Evolutionary conservation across 2,888 invertebrate species (phyloP).

Genomic region (Dasysyrphus albostriatus): DNA sequence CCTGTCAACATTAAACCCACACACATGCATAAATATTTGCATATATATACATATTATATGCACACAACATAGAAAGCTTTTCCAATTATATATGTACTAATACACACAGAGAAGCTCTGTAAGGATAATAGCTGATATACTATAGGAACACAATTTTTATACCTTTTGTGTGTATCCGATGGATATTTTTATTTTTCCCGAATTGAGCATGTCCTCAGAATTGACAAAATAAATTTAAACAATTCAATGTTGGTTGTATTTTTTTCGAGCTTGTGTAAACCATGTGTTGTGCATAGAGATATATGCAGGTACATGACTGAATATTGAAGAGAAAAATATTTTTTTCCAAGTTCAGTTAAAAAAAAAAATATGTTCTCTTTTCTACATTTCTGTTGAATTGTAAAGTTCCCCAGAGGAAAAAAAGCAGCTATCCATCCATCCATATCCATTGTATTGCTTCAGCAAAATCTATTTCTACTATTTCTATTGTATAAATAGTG

Average conservation of each 20-base stretch:
- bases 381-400: conserved; percentile 59
- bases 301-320: neutral
- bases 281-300: neutral
- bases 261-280: neutral
- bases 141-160: conserved; percentile 22
- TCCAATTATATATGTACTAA: conserved; percentile 17
- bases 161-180: conserved; percentile 1
- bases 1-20: conserved; percentile 31
- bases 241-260: conserved; percentile 44
- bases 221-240: conserved; percentile 71
- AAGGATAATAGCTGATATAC: conserved; percentile 4
- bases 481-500: conserved; percentile 1
- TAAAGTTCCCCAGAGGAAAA: conserved; percentile 37
- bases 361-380: conserved; percentile 29
- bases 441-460: conserved; percentile 29
- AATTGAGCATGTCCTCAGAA: conserved; percentile 67
- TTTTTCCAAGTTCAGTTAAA: neutral
- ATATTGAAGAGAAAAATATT: conserved; percentile 27
- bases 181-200: conserved; percentile 47
- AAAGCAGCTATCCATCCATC: conserved; percentile 3
- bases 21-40: conserved; percentile 13
- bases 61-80: neutral
- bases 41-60: neutral
- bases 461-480: conserved; percentile 17
- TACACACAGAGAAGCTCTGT: neutral